Evolutionary conservation across 2,888 invertebrate genomes (phyloP).

Genomic region (Thelaira solivaga): DNA sequence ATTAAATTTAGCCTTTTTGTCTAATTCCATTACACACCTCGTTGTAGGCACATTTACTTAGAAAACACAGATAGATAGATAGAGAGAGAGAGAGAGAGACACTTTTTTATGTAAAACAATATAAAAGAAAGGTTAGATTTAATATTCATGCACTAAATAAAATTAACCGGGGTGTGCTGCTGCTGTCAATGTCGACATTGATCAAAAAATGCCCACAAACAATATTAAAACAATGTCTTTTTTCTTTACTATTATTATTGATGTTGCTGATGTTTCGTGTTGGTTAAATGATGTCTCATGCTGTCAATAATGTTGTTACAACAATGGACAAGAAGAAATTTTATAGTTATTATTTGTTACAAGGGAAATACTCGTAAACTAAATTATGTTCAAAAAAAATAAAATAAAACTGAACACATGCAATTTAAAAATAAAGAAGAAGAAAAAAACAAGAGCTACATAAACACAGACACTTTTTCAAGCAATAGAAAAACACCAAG

Average conservation of each 20-base stretch:
- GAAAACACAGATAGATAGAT: no score
- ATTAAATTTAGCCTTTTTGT: no score
- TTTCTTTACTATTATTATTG: conserved; percentile 6
- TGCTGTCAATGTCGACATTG: conserved; percentile 36
- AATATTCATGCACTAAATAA: conserved; percentile 18
- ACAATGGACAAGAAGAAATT: conserved; percentile 60
- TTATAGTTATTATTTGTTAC: conserved; percentile 30
- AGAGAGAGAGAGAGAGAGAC: no score
- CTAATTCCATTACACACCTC: no score
- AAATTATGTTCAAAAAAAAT: conserved; percentile 35
- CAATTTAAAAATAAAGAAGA: background rate
- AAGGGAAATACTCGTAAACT: conserved; percentile 17
- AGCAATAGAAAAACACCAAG: conserved; percentile 33
- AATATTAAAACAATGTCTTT: conserved; percentile 8
- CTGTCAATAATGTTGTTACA: conserved; percentile 18
- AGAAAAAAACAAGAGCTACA: background rate
- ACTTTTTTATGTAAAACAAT: conserved; percentile 18
- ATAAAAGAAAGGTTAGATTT: conserved; percentile 28
- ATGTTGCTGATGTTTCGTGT: background rate
- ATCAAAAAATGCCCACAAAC: conserved; percentile 18
- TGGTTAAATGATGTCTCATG: conserved; percentile 42
- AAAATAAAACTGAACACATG: no score
- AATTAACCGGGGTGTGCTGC: conserved; percentile 47
- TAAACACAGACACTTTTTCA: no score
- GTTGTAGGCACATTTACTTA: no score